Conservation (phyloP, 2,113 vertebrate genomes). For the Callospermophilus lateralis region DNA sequence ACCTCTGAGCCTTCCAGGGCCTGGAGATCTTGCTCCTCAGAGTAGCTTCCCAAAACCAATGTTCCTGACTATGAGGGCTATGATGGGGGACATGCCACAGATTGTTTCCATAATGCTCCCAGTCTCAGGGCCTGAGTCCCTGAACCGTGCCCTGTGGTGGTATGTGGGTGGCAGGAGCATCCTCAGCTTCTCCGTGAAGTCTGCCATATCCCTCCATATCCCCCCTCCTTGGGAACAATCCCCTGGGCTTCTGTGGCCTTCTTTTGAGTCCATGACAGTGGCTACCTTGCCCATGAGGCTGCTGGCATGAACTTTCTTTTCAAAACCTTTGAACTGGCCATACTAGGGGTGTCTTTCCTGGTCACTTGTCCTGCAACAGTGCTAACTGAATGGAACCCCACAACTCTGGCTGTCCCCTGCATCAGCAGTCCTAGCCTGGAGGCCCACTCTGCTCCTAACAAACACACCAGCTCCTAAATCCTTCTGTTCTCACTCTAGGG, state of each 20-base stretch:
- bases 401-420: not conserved
- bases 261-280: not conserved
- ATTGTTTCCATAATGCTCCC: not conserved
- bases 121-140: not conserved
- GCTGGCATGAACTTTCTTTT: not conserved
- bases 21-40: not conserved
- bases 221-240: not conserved
- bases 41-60: too few species aligned
- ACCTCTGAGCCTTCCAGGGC: not conserved
- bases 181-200: not conserved
- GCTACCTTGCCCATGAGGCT: not conserved
- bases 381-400: too few species aligned
- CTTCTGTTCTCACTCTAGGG: not conserved
- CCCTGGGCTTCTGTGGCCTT: not conserved
- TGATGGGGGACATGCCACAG: not conserved
- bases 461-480: not conserved
- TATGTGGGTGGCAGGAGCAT: accelerated
- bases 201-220: not conserved
- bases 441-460: not conserved
- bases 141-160: not conserved
- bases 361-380: not conserved
- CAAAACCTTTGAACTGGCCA: not conserved
- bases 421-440: not conserved
- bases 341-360: not conserved
- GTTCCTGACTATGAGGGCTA: not conserved